A percentile compares a stretch with the other conserved stretches of the same genome.
These are phyloP conservation scores for Ophion obscuratus DNA, from an alignment of 2,888 invertebrate species.

Conservation along the genomic window DNA sequence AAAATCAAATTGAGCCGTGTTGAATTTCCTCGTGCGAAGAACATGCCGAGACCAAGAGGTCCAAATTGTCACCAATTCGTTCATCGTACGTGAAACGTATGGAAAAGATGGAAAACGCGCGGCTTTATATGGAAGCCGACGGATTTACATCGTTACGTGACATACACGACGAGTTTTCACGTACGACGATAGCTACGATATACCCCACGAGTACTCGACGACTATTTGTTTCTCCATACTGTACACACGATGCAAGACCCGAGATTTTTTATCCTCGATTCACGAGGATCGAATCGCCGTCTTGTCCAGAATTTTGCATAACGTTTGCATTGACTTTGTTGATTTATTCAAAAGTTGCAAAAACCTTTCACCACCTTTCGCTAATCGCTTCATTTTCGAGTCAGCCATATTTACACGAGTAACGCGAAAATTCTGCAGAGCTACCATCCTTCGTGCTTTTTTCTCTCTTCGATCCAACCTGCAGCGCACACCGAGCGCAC, in stretches of 20 bases:
- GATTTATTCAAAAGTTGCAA: not conserved
- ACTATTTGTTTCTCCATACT: slow-evolving; percentile 9
- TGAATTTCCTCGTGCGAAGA: not conserved
- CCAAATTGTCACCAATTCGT: slow-evolving; percentile 9
- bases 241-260: not conserved
- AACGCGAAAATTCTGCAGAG: not conserved
- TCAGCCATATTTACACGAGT: not conserved
- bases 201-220: not conserved
- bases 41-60: not conserved
- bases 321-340: not conserved
- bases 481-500: not conserved
- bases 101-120: slow-evolving; percentile 1
- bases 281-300: not conserved
- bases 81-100: not conserved
- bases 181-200: slow-evolving; percentile 13
- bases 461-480: not conserved
- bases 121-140: slow-evolving; percentile 14
- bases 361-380: not conserved
- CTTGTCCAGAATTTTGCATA: not conserved
- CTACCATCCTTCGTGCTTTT: not conserved
- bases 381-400: not conserved
- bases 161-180: slow-evolving; percentile 15
- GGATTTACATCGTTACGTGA: slow-evolving; percentile 55
- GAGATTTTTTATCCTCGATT: slow-evolving; percentile 12
- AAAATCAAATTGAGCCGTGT: not conserved